Evolutionary conservation across 1,140 invertebrate genomes (phyloP).

Genomic region (Cydia pomonella): DNA sequence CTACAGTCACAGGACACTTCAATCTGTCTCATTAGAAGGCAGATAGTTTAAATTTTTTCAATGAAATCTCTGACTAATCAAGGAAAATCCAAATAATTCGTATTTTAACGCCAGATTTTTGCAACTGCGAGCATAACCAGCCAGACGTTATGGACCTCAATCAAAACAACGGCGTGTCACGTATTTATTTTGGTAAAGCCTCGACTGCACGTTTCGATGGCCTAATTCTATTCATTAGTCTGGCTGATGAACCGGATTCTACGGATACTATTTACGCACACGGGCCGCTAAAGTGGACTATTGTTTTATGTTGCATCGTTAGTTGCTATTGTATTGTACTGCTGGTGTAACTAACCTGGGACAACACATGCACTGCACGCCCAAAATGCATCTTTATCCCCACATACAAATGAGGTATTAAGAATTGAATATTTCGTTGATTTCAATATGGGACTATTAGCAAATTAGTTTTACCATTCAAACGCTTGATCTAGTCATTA

Average conservation of each 20-base stretch:
- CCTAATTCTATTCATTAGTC: slow-evolving; percentile 8
- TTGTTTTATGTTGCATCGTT: neutral
- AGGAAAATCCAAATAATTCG: no score
- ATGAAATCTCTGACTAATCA: no score
- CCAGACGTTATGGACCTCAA: neutral
- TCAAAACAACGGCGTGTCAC: neutral
- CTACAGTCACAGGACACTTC: neutral
- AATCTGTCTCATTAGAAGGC: no score
- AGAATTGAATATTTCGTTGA: no score
- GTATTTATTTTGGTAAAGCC: neutral
- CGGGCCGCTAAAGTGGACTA: neutral
- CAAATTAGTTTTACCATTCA: no score
- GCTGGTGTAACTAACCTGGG: neutral
- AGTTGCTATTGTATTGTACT: neutral
- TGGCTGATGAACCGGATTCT: neutral
- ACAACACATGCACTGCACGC: neutral
- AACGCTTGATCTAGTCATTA: no score
- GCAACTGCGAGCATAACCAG: no score
- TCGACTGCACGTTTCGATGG: neutral
- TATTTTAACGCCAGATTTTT: no score
- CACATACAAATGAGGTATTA: no score
- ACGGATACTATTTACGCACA: neutral
- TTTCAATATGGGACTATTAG: no score
- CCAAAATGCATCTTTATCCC: no score
- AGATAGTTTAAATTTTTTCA: no score